These are phyloP conservation scores for Zaprionus lachaisei DNA, from an alignment of 1,140 invertebrate genomes.

Conservation along the genomic window DNA sequence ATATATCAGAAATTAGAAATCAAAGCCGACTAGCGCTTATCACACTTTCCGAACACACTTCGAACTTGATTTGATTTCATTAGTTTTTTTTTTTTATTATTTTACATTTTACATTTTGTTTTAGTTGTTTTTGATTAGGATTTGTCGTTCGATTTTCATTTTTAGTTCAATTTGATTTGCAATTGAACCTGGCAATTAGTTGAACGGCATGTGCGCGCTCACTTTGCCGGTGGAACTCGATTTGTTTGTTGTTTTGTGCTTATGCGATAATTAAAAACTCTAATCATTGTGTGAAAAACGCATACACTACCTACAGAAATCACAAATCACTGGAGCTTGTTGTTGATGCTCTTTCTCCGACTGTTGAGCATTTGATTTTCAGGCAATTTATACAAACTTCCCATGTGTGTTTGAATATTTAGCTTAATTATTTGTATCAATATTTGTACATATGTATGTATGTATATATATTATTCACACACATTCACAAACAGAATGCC, in stretches of 20 bases:
- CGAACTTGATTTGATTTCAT: slow-evolving; percentile 25
- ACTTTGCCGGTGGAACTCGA: slow-evolving; percentile 47
- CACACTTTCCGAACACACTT: slow-evolving; percentile 22
- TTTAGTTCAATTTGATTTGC: slow-evolving; percentile 55
- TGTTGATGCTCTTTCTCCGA: neutral
- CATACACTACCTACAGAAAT: slow-evolving; percentile 40
- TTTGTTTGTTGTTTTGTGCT: slow-evolving; percentile 42
- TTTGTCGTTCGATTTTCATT: slow-evolving; percentile 56
- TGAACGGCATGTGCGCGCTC: slow-evolving; percentile 37
- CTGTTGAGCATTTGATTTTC: slow-evolving; percentile 11
- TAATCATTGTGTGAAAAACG: slow-evolving; percentile 46
- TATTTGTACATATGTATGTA: slow-evolving; percentile 39
- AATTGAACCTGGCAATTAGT: slow-evolving; percentile 76
- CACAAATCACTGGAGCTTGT: slow-evolving; percentile 21
- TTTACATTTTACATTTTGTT: slow-evolving; percentile 33
- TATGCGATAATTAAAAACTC: slow-evolving; percentile 49
- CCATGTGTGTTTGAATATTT: slow-evolving; percentile 44
- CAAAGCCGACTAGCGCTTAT: slow-evolving; percentile 43
- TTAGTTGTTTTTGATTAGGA: slow-evolving; percentile 22
- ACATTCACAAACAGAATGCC: slow-evolving; percentile 23
- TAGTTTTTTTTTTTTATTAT: slow-evolving; percentile 8
- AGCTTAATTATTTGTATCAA: slow-evolving; percentile 62
- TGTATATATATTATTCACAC: slow-evolving; percentile 50
- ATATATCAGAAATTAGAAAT: slow-evolving; percentile 32
- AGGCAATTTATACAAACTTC: slow-evolving; percentile 32